These are phyloP conservation scores for Hipposideros larvatus DNA, from an alignment of 2,797 vertebrate genomes.

Conservation along the genomic window DNA sequence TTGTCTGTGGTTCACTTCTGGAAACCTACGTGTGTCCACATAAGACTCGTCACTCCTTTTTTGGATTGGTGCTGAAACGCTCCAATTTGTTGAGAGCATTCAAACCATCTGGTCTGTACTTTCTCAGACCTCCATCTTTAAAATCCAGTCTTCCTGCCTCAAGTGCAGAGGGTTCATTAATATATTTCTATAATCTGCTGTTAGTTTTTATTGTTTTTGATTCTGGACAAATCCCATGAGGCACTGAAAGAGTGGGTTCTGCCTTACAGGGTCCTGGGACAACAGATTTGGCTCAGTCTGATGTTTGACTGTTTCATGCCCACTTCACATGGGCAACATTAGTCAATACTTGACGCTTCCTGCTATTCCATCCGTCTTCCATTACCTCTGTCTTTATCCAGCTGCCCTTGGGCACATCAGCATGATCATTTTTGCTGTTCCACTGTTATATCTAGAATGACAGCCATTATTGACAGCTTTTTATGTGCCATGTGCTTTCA, in stretches of 20 bases:
- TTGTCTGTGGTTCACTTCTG: not conserved
- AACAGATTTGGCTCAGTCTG: not conserved
- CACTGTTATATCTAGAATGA: not conserved
- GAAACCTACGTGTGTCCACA: rapidly evolving
- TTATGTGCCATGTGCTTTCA: not conserved
- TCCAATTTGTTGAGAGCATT: not conserved
- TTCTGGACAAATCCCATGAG: not conserved
- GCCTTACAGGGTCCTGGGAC: not conserved
- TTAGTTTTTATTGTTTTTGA: not conserved
- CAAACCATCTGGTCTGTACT: not conserved
- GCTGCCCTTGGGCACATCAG: not conserved
- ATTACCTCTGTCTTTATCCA: not conserved
- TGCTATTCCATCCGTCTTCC: rapidly evolving
- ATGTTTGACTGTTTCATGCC: not conserved
- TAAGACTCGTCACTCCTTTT: not conserved
- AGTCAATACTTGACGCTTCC: not conserved
- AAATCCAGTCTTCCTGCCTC: not conserved
- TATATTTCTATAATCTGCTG: not conserved
- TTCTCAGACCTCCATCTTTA: slow-evolving; percentile 22
- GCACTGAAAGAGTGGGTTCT: not conserved
- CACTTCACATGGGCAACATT: rapidly evolving
- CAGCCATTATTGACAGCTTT: not conserved
- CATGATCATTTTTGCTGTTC: not conserved
- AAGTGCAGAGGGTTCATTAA: not conserved
- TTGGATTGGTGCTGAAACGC: not conserved